These are phyloP conservation scores for Onchidella celtica DNA, from an alignment of 2,888 invertebrate species.

Conservation along the genomic window DNA sequence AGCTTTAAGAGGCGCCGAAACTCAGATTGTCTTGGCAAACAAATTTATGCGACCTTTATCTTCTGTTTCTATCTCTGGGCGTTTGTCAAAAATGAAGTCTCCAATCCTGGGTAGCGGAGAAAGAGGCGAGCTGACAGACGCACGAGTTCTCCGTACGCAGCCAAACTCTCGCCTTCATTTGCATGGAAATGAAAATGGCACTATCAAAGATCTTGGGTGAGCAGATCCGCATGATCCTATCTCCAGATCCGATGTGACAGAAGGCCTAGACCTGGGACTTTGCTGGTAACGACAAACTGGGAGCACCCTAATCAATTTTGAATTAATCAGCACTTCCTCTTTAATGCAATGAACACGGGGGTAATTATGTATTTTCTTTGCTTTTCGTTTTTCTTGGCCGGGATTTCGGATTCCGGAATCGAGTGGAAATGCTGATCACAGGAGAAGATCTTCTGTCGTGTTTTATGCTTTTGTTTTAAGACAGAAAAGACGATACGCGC, in stretches of 20 bases:
- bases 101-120: constrained; percentile 29
- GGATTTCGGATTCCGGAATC: too few relatives aligned
- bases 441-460: not conserved
- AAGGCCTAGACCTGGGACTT: constrained; percentile 26
- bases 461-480: not conserved
- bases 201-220: constrained; percentile 42
- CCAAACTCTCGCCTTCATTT: constrained; percentile 39
- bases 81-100: constrained; percentile 47
- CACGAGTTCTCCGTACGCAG: not conserved
- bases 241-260: constrained; percentile 38
- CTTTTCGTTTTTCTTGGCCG: too few relatives aligned
- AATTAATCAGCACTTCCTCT: constrained; percentile 70
- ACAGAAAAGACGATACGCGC: not conserved
- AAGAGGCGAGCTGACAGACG: constrained; percentile 11
- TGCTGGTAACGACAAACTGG: constrained; percentile 33
- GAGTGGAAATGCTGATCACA: constrained; percentile 5
- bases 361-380: constrained; percentile 55
- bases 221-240: constrained; percentile 38
- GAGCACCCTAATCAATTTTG: constrained; percentile 65
- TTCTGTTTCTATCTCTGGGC: constrained; percentile 31
- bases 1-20: not conserved
- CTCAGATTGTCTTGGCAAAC: not conserved
- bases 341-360: constrained; percentile 58
- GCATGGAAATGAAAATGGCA: constrained; percentile 49
- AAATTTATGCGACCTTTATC: constrained; percentile 43